phyloP scores from a whole-genome alignment of 2,888 invertebrate species.

The Azorinus chamasolen region DNA sequence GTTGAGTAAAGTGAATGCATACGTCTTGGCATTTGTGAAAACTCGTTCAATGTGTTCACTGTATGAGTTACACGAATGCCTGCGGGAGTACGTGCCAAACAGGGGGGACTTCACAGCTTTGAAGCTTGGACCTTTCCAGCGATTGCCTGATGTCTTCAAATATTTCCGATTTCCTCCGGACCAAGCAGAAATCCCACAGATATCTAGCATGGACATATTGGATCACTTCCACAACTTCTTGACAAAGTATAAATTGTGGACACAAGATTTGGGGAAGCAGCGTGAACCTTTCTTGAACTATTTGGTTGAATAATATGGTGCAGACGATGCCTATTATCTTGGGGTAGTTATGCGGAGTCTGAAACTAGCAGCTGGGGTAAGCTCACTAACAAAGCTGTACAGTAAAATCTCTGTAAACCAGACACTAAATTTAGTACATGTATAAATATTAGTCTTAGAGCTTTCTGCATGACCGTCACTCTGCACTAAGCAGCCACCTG shows the following conservation, averaged over 20 bases:
- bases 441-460: no score
- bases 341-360: constrained; percentile 82
- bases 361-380: constrained; percentile 80
- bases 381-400: no score
- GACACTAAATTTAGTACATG: no score
- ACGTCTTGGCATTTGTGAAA: constrained; percentile 81
- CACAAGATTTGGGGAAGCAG: constrained; percentile 53
- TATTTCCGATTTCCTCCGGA: constrained; percentile 82
- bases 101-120: constrained; percentile 75
- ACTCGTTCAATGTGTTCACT: constrained; percentile 80
- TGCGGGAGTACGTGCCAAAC: constrained; percentile 74
- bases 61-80: constrained; percentile 76
- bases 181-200: constrained; percentile 76
- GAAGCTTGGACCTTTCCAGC: constrained; percentile 82
- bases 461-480: no score
- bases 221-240: constrained; percentile 76
- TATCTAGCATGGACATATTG: constrained; percentile 80
- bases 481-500: no score
- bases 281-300: constrained; percentile 81
- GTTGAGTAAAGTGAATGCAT: constrained; percentile 75
- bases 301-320: constrained; percentile 71
- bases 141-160: constrained; percentile 79
- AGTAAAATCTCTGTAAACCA: no score
- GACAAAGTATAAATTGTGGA: constrained; percentile 79
- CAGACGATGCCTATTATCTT: constrained; percentile 77